Base-by-base conservation (phyloP, 2,888 invertebrate genomes). In the Trissolcus japonicus region DNA sequence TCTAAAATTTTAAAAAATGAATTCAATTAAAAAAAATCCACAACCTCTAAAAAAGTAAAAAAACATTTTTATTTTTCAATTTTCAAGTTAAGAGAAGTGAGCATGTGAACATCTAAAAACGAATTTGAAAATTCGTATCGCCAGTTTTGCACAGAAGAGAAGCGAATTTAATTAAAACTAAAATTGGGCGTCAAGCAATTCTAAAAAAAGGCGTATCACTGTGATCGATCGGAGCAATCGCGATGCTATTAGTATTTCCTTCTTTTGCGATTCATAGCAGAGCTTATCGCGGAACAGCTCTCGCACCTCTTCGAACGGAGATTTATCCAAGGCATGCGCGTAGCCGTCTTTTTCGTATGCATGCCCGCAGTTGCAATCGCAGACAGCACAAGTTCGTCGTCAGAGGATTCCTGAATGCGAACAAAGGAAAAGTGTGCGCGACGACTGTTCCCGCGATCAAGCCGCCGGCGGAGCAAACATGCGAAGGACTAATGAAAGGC, bases 311-410 rank as follows among this genome's bases (percentile, higher is more conserved):
- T 55, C 43, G 71, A 57, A 56, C 63, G 57, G 57, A 57, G 71
- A 71, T 66, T 73, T 66, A 60, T 59, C 60, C 65, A 51, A 66
- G 80, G 76, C 78, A 78, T 61, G 76, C 71, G 76, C 73, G 73
- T 75, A 72, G 80, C 74, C 80, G 41, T 13, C 71, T 57, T 71
- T 71, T 71, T 16, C 54, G 48, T 29, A 54, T 69, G 61, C 53
- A 66, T 41, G 51, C 25, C 51, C 76, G 75, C 79, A 80, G 68
- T 76, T 79, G 66, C 79, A 79, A 63, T 77, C 80, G 79, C 81
- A 71, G 82, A 82, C 79, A 80, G 72, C 80, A 72, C 79, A 82
- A 82, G 82, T 79, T 80, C 80, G 80, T 76, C 81, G 83, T 83
- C 82, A 83, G 82, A 82, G 78, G 79, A 84, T 84, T 82, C 83